Conservation (phyloP, 64 coral and sea anemone genomes). For the Stylophora pistillata region DNA sequence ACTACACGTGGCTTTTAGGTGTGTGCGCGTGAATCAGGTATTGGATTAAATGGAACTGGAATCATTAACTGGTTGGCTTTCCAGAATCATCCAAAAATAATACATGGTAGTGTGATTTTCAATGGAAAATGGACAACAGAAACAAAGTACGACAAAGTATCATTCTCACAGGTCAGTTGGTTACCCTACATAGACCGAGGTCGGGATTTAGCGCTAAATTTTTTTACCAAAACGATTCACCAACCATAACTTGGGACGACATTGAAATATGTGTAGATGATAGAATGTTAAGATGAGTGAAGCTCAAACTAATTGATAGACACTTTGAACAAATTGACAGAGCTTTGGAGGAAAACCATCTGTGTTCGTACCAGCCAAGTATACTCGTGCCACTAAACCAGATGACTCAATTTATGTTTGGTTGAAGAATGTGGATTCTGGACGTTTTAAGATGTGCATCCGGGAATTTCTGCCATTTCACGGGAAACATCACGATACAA, state of each 20-base stretch:
- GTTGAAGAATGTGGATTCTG: background rate
- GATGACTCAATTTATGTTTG: constrained; percentile 27
- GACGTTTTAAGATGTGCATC: too few species aligned
- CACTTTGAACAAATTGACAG: background rate
- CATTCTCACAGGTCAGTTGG: background rate
- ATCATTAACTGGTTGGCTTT: too few species aligned
- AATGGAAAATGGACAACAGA: too few species aligned
- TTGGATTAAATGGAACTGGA: too few species aligned
- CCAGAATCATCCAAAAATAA: too few species aligned
- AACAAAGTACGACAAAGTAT: constrained; percentile 13
- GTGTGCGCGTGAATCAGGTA: constrained; percentile 23
- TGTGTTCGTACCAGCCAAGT: background rate
- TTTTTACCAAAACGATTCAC: too few species aligned
- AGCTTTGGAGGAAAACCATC: background rate
- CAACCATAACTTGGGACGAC: too few species aligned
- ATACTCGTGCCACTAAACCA: background rate
- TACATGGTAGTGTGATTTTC: too few species aligned
- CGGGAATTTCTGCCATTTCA: constrained; percentile 22
- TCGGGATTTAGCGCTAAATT: too few species aligned
- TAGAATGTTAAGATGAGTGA: too few species aligned
- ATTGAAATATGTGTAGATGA: too few species aligned
- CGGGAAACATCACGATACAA: constrained; percentile 22
- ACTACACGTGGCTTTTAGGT: background rate
- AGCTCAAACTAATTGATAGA: background rate
- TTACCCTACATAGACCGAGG: too few species aligned